Base-by-base conservation (phyloP, 1,140 invertebrate genomes). In the Apocrypta bakeri region DNA sequence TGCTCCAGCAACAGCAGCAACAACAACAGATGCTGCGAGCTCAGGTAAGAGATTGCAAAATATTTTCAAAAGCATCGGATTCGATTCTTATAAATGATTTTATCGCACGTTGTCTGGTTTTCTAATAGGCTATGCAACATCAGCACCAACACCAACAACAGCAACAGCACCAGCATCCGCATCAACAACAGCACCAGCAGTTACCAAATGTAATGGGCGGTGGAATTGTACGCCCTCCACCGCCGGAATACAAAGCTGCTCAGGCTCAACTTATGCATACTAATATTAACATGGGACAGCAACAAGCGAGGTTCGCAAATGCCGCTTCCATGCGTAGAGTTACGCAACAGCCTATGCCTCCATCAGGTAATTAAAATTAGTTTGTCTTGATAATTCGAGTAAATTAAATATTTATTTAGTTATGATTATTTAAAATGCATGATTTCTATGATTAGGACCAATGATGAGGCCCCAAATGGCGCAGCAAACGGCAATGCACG, bases 221-320 rank as follows among this genome's bases (percentile, higher is more conserved):
- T 82, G 90, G 89, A 31, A 88, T 90, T 25, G 89, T 92, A 11
- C 92, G 95, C 69, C 95, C 95, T 21, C 95, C 95, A 27, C 95
- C 95, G 33, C 95, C 95, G 1, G 95, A 96, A 88, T 96, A 96
- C 90, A 96, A 96, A 91, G 93, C 95, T 3, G 92, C 90, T 25
- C 94, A 93, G 89, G 92, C 92, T 87, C 94, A 91, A 90, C 94
- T 94, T 92, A 94, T 94, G 93, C 94, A 94, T 88, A 91, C 88
- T 31, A 87, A 87, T 87, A 92, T 86, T 83, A 90, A 89, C 74
- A 93, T 92, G 92, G 87, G 87, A 31, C 90, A 91, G 81, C 90
- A 91, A 80, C 86, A 90, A 42, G 14, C 73, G 12, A 90, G 91
- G 84, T 92, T 92, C 33, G 91, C 93, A n/a, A 93, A 93, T 42